Base-by-base conservation (phyloP, 2,888 invertebrate genomes). In the Epinotia nisella region DNA sequence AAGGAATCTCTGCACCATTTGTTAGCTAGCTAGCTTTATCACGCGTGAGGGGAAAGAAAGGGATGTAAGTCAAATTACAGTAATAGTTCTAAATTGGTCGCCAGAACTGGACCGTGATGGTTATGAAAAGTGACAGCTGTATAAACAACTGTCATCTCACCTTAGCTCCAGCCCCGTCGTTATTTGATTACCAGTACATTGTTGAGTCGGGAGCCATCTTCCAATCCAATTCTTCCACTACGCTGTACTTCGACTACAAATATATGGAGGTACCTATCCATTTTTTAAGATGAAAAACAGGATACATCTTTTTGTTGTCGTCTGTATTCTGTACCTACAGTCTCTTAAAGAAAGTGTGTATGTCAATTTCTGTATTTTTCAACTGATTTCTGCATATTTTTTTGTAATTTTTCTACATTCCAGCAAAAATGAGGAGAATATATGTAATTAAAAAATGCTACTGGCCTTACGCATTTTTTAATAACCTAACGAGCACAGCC, bases 51-150 rank as follows among this genome's bases (percentile, higher is more conserved):
- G n/a, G 39, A 51, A 41, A 2, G 41, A 68, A 53, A 58, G 62
- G 5, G 58, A 73, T 17, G 62, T 29, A 61, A 72, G 24, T 11
- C 21, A 56, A 21, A 58, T 56, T 45, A 39, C 29, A 53, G 53
- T 41, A 71, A 65, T 65, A 59, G 59, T 55, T 62, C 24, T 39
- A 69, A 73, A 64, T 68, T 58, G 67, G 39, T 61, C 65, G 15
- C 13, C 39, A 51, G 71, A 73, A 62, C 56, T 58, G 68, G 56
- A 61, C 53, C 49, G 41, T 51, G 62, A 24, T 24, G n/a, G n/a
- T 69, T 56, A 73, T 69, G 68, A 58, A 53, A 39, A 69, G 58
- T 64, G 73, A 59, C 69, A 64, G 72, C 68, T 73, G 58, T 59
- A 69, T 59, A 73, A 69, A 73, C 69, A 73, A 51, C 29, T 68